A percentile compares a stretch with the other conserved stretches of the same genome.
Conservation (phyloP, 2,888 invertebrate species). For the Limnephilus lunatus region DNA sequence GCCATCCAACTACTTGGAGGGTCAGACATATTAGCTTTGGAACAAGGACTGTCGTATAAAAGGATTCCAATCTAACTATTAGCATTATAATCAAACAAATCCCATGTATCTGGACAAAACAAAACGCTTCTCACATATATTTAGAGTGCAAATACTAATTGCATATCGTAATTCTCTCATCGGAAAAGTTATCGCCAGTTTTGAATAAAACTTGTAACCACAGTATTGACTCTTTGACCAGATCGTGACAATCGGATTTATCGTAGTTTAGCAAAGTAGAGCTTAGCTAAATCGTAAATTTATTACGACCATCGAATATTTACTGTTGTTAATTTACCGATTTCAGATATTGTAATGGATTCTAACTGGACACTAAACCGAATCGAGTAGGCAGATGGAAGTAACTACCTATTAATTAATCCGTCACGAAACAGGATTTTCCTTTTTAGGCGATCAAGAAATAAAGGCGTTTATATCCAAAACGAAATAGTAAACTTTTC, state of each 20-base stretch:
- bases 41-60: not conserved
- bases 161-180: not conserved
- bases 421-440: not conserved
- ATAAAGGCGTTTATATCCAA: not conserved
- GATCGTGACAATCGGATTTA: not conserved
- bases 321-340: not conserved
- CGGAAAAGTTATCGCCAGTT: not conserved
- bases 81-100: not conserved
- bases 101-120: not conserved
- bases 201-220: not conserved
- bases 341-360: not conserved
- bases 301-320: conserved; percentile 1
- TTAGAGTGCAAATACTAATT: not conserved
- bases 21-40: not conserved
- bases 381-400: conserved; percentile 18
- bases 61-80: not conserved
- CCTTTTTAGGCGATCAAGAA: not conserved
- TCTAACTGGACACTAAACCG: conserved; percentile 10
- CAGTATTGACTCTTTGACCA: not conserved
- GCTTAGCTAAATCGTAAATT: not conserved
- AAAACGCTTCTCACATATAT: not conserved
- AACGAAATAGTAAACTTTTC: not conserved
- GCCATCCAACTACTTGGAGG: not conserved
- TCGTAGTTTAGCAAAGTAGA: not conserved
- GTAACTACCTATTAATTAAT: conserved; percentile 14